Conservation (phyloP, 2,888 invertebrate genomes). For the Metallyticus violacea region DNA sequence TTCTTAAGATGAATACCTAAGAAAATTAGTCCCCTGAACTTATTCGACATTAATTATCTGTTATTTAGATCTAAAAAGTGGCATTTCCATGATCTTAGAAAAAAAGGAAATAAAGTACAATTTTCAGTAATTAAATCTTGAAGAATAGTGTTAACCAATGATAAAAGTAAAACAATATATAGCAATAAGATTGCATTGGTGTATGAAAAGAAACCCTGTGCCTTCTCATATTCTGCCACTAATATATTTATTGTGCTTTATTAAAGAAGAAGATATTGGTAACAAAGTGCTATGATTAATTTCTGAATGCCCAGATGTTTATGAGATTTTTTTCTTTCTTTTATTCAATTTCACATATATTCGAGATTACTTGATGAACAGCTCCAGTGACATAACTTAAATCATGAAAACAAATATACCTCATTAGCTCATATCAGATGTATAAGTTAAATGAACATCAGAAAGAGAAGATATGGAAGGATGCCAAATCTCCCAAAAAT, state of each 20-base stretch:
- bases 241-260: no score
- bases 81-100: no score
- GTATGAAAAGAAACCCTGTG: no score
- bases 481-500: not conserved
- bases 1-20: no score
- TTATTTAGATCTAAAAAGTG: no score
- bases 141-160: no score
- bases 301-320: not conserved
- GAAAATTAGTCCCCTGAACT: no score
- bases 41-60: no score
- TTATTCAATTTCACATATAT: not conserved
- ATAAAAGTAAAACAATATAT: no score
- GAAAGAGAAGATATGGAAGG: not conserved
- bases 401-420: not conserved
- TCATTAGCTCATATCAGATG: not conserved
- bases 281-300: not conserved
- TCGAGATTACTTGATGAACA: not conserved
- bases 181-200: no score
- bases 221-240: not conserved
- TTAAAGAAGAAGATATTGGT: not conserved
- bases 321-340: not conserved
- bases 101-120: no score
- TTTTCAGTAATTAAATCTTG: no score
- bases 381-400: not conserved
- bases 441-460: not conserved